A percentile compares a stretch with the other conserved stretches of the same genome.
Evolutionary conservation across 2,113 vertebrate species (phyloP).

Genomic region (Platycercus adscitus): DNA sequence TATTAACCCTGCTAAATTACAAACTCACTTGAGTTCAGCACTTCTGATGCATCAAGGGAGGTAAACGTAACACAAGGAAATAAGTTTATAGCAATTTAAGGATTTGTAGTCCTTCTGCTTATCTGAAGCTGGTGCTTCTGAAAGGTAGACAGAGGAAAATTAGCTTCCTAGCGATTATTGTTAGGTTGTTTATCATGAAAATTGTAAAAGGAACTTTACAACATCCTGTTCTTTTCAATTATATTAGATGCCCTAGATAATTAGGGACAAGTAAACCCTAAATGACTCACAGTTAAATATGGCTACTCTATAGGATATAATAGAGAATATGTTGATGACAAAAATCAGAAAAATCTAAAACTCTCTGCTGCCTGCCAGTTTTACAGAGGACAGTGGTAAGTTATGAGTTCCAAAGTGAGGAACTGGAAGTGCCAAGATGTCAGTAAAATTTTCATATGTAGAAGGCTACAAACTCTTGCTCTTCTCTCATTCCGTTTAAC

Average conservation of each 20-base stretch:
- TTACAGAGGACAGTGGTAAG: background rate
- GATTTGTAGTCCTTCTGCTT: background rate
- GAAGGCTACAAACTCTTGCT: background rate
- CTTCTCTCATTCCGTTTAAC: background rate
- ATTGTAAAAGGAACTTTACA: background rate
- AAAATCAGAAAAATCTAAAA: background rate
- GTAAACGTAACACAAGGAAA: background rate
- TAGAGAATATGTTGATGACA: background rate
- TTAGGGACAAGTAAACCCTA: background rate
- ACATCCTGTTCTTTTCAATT: background rate
- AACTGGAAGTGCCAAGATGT: background rate
- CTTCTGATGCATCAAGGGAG: background rate
- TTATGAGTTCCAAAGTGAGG: background rate
- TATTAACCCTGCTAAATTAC: conserved; percentile 47
- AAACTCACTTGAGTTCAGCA: conserved; percentile 33
- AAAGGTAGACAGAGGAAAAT: background rate
- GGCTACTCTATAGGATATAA: background rate
- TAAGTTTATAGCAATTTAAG: conserved; percentile 16
- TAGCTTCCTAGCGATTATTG: background rate
- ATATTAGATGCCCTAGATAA: background rate
- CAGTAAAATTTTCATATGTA: background rate
- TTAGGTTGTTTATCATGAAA: background rate
- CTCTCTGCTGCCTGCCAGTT: background rate
- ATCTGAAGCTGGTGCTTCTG: background rate
- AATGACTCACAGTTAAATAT: background rate